Percentiles rank a stretch among this genome's conserved stretches.
Evolutionary conservation across 2,113 vertebrate genomes (phyloP).

Genomic region (Nyctereutes procyonoides): DNA sequence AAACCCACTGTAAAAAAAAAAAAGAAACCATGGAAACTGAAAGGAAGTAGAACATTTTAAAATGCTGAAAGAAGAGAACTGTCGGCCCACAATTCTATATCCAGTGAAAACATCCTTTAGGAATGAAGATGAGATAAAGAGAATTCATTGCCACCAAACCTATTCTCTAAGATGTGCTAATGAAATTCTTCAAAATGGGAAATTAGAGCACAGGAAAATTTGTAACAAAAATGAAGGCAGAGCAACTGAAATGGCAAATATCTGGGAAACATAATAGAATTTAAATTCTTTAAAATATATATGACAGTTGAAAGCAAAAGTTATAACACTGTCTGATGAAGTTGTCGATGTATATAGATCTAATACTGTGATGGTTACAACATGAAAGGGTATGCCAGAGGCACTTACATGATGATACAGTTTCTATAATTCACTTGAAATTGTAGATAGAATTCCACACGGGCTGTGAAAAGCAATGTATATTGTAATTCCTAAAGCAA

Average conservation of each 20-base stretch:
- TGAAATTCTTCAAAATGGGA: background rate
- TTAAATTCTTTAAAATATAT: background rate
- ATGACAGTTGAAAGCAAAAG: background rate
- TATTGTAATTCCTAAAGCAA: background rate
- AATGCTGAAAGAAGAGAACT: background rate
- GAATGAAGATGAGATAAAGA: background rate
- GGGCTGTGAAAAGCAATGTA: background rate
- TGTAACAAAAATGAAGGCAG: background rate
- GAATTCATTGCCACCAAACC: background rate
- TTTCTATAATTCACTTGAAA: background rate
- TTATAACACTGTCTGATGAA: background rate
- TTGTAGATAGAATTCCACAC: background rate
- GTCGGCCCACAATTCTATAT: background rate
- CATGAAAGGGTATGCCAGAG: background rate
- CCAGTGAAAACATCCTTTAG: background rate
- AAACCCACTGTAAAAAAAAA: too few species aligned
- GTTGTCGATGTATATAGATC: background rate
- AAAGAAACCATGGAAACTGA: background rate
- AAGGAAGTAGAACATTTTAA: background rate
- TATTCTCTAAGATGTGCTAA: background rate
- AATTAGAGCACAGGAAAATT: background rate
- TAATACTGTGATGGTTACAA: background rate
- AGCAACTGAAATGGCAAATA: background rate
- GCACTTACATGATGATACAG: background rate
- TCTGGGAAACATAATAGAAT: background rate